phyloP scores from a whole-genome alignment of 2,797 vertebrate species.

The Paramormyrops hopkinsi region DNA sequence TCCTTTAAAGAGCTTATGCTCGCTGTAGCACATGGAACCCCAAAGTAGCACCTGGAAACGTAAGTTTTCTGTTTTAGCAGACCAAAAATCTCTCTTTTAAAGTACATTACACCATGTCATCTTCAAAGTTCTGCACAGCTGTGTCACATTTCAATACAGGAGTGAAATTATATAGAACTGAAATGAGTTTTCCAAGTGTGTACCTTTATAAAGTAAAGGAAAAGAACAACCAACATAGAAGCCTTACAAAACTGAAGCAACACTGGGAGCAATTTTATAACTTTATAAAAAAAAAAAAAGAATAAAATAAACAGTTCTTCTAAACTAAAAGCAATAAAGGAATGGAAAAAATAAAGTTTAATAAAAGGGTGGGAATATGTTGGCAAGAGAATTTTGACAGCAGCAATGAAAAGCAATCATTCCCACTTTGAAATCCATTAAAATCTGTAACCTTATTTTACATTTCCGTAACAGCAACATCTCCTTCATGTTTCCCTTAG shows the following conservation, averaged over 20 bases:
- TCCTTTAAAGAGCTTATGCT: background rate
- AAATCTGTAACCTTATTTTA: background rate
- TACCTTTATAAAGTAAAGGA: background rate
- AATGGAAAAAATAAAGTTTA: background rate
- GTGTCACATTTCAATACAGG: background rate
- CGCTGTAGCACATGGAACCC: background rate
- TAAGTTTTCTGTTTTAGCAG: background rate
- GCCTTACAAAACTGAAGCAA: background rate
- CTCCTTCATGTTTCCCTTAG: background rate
- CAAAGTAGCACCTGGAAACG: background rate
- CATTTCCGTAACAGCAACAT: background rate
- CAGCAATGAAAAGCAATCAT: background rate
- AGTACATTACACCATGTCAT: background rate
- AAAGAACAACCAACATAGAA: background rate
- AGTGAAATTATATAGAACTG: background rate
- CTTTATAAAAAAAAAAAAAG: background rate
- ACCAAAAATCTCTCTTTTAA: background rate
- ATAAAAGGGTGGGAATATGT: background rate
- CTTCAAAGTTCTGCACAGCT: background rate
- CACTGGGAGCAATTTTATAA: background rate
- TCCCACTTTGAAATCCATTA: background rate
- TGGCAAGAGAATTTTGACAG: background rate
- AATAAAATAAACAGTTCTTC: background rate
- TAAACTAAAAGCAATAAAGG: background rate
- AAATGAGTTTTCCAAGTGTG: background rate